Percentiles rank a stretch among this genome's conserved stretches.
phyloP scores from a whole-genome alignment of 2,797 vertebrate species.

The Thalassophryne amazonica region DNA sequence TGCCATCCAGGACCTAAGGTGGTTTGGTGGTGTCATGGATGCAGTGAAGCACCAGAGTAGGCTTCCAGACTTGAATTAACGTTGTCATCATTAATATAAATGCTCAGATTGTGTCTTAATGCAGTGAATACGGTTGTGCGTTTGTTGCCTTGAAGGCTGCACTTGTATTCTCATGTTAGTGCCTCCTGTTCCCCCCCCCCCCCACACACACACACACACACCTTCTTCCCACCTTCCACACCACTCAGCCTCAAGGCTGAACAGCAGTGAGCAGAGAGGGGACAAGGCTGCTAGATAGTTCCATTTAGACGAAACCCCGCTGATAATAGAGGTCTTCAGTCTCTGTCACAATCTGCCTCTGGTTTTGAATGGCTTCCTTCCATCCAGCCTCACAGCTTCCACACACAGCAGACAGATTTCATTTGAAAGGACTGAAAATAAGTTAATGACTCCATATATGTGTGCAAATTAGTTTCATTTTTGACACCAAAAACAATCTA shows the following conservation, averaged over 20 bases:
- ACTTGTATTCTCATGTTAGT: constrained; percentile 6
- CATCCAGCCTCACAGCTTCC: constrained; percentile 21
- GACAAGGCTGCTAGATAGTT: constrained; percentile 56
- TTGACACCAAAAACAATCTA: too few species aligned
- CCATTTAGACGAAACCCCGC: constrained; percentile 62
- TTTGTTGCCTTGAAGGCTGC: background rate
- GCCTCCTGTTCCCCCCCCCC: constrained; percentile 1
- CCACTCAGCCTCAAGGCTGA: constrained; percentile 45
- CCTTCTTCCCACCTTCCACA: background rate
- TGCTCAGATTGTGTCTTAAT: background rate
- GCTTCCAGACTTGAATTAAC: too few species aligned
- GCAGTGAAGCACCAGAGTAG: too few species aligned
- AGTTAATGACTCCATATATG: constrained; percentile 6
- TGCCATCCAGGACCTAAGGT: too few species aligned
- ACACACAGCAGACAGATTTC: constrained; percentile 16
- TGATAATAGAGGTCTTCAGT: constrained; percentile 75
- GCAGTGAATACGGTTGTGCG: background rate
- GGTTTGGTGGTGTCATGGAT: too few species aligned
- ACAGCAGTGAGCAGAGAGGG: constrained; percentile 44
- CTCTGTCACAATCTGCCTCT: constrained; percentile 54
- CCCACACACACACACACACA: background rate
- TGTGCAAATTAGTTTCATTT: constrained; percentile 3
- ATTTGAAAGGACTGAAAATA: constrained; percentile 3
- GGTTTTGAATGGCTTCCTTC: constrained; percentile 53
- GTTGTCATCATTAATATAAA: too few species aligned